Evolutionary conservation across 2,888 invertebrate genomes (phyloP).

Genomic region (Creontiades dilutus): DNA sequence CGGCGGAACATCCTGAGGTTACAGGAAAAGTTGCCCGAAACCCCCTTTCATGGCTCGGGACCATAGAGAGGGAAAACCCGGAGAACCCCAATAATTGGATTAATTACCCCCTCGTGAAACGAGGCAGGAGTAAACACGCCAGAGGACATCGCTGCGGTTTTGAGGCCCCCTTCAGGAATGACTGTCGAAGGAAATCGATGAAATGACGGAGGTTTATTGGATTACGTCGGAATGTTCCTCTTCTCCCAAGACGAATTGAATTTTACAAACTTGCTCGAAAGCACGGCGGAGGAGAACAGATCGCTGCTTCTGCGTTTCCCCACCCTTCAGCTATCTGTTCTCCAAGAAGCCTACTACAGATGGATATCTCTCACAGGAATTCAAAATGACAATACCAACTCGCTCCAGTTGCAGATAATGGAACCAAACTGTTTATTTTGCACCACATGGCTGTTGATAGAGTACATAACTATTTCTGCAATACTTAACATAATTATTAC

Average conservation of each 20-base stretch:
- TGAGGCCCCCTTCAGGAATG: slow-evolving; percentile 18
- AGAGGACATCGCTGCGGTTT: slow-evolving; percentile 42
- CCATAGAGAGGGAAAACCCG: neutral
- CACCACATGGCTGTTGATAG: too few species aligned
- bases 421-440: too few species aligned
- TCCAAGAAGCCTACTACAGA: too few species aligned
- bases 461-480: too few species aligned
- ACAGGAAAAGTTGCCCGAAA: neutral
- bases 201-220: slow-evolving; percentile 44
- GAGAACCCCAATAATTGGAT: slow-evolving; percentile 44
- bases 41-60: neutral
- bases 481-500: too few species aligned
- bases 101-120: slow-evolving; percentile 30
- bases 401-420: too few species aligned
- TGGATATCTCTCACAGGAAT: too few species aligned
- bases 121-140: slow-evolving; percentile 36
- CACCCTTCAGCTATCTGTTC: too few species aligned
- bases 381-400: too few species aligned
- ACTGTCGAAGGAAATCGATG: slow-evolving; percentile 37
- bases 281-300: too few species aligned
- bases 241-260: slow-evolving; percentile 13
- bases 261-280: slow-evolving; percentile 15
- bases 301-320: too few species aligned
- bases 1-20: slow-evolving; percentile 28
- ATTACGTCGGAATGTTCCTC: slow-evolving; percentile 10